Evolutionary conservation across 2,888 invertebrate species (phyloP), one percentile per base, ranked within the genome.

Genomic region (Craniophora ligustri): DNA sequence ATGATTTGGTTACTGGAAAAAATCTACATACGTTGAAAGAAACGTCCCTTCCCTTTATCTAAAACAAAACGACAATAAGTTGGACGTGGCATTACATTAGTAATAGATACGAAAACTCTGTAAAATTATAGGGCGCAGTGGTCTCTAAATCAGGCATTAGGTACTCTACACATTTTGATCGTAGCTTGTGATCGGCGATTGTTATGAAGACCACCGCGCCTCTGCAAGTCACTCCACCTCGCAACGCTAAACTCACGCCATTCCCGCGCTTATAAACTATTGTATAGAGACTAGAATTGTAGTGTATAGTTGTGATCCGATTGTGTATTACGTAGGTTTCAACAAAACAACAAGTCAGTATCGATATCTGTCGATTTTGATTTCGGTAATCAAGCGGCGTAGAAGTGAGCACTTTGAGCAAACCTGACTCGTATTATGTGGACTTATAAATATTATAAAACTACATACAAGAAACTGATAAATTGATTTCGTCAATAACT

Each of bases 171-270:
- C 28, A 35, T 56, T n/a, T 45, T 62, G 70, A 74, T 75, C 79
- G 80, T 77, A 78, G 74, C 79, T 81, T 82, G 84, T 81, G 85
- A 78, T 79, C 84, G 81, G 78, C 79, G 79, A 81, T 85, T 87
- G 84, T 82, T 79, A 77, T 79, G 80, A 79, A 81, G 89, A 90
- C 90, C 90, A 89, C 90, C 89, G 79, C 84, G 87, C 80, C 84
- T 88, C 72, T 89, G 90, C 90, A 89, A 89, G 90, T 90, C 89
- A 90, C 82, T 81, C 80, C 70, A 50, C 65, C 70, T 67, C 48
- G 49, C 35, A 23, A 40, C 46, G 21, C 35, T 31, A 26, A 21
- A 18, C 23, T 11, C 71, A 59, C 8, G n/a, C 48, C 49, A 79
- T 61, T 53, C 44, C 26, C 45, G 26, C 30, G 67, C 59, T 50